Conservation (phyloP, 2,113 vertebrate species). For the Tetrao urogallus region DNA sequence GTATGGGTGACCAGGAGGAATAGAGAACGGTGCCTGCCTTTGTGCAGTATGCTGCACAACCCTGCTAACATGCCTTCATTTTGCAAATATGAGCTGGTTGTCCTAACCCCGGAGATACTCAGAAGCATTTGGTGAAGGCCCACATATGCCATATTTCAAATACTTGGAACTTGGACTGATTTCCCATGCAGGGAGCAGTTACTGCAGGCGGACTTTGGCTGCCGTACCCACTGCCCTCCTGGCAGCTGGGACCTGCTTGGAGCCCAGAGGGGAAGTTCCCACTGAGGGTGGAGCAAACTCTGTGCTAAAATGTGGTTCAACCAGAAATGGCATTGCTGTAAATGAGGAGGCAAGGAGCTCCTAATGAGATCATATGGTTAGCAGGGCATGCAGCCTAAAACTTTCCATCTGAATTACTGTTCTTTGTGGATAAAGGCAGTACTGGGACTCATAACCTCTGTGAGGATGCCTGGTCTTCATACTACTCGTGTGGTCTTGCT, state of each 20-base stretch:
- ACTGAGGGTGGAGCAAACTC: neutral
- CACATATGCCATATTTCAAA: neutral
- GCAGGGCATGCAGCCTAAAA: neutral
- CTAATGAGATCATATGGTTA: conserved; percentile 7
- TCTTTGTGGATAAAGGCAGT: neutral
- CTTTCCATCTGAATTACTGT: neutral
- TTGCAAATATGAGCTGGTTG: neutral
- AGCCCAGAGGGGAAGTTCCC: neutral
- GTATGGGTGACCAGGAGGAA: neutral
- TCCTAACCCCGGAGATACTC: neutral
- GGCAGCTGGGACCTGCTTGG: neutral
- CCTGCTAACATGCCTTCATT: neutral
- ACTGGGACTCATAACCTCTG: accelerated
- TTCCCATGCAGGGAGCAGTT: neutral
- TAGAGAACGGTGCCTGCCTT: accelerated
- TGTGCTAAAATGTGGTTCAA: neutral
- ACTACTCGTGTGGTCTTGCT: neutral
- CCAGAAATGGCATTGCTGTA: neutral
- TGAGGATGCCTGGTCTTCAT: neutral
- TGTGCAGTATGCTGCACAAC: neutral
- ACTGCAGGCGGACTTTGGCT: neutral
- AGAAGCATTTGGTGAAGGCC: neutral
- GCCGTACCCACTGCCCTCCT: neutral
- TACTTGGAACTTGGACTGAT: neutral
- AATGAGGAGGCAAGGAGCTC: neutral